Base-by-base conservation (phyloP, 2,888 invertebrate species). In the Ctenicera cuprea region DNA sequence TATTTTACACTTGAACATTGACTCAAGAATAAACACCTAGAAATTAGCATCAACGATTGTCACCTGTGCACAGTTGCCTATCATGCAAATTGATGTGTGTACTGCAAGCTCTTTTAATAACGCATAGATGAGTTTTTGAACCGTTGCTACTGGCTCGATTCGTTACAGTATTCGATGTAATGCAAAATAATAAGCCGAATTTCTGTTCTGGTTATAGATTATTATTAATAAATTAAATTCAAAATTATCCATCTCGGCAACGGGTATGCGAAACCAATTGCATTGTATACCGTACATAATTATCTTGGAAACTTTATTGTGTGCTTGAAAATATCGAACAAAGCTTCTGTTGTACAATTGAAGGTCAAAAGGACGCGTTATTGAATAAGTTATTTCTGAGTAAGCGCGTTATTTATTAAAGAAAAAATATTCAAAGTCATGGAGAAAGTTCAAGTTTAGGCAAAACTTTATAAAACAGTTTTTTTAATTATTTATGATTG, bases 251-350 rank as follows among this genome's bases (percentile, higher is more conserved):
- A 48, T 18, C 48, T 16, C 16, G 48, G 54, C 3, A 30, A 54
- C 54, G 30, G 54, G 54, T 30, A 54, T 26, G 54, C 54, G 54
- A 26, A 54, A 16, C 54, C 30, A 30, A 30, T n/a, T 54, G 14
- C 9, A 12, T 30, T 54, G n/a, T 45, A 18, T 30, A 54, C 54
- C 30, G 54, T 54, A 16, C 54, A 50, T 50, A 20, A 50, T 50
- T 26, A 50, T 7, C 22, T 14, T 18, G 3, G 2, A 54, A 14
- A 11, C 54, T 54, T 54, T 30, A 30, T 26, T 54, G 30, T 54
- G 1, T 30, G 30, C 12, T 26, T 52, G 0, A 12, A 22, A 54
- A 54, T n/a, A 20, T 50, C 50, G 22, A 11, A 18, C 22, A 9
- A 20, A 16, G 9, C 20, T 20, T 18, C 22, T 22, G 9, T 50